Conservation (phyloP, 2,113 vertebrate genomes). For the Melospiza melodia region DNA sequence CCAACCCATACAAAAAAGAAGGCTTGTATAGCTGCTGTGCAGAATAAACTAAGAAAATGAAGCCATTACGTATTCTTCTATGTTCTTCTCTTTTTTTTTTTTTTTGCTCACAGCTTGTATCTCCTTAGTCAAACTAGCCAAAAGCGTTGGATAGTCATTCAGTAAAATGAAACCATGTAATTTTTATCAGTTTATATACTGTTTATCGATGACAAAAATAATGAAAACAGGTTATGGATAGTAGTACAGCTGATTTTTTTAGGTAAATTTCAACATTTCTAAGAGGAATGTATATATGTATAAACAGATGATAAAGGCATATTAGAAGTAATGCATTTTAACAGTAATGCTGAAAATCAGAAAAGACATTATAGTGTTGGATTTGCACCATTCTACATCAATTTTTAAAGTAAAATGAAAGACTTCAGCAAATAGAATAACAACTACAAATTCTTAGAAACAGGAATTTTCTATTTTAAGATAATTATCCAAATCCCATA, state of each 20-base stretch:
- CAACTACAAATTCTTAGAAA: background rate
- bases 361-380: background rate
- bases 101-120: background rate
- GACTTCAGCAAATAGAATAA: background rate
- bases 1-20: conserved; percentile 48
- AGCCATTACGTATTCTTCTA: conserved; percentile 38
- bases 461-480: background rate
- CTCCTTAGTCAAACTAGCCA: conserved; percentile 17
- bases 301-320: background rate
- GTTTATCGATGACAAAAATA: background rate
- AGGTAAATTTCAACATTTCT: background rate
- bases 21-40: conserved; percentile 63
- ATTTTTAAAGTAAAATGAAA: background rate
- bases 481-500: too few species aligned
- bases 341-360: background rate
- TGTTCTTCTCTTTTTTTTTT: background rate
- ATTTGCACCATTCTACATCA: background rate
- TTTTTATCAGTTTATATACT: background rate
- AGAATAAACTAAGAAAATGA: conserved; percentile 79
- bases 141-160: conserved; percentile 18
- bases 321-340: background rate
- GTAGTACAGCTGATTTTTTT: background rate
- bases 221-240: background rate
- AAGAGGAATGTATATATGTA: background rate
- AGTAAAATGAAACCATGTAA: conserved; percentile 17